Evolutionary conservation across 2,113 vertebrate genomes (phyloP), one percentile per base, ranked within the genome.

Genomic region (Nyctereutes procyonoides): DNA sequence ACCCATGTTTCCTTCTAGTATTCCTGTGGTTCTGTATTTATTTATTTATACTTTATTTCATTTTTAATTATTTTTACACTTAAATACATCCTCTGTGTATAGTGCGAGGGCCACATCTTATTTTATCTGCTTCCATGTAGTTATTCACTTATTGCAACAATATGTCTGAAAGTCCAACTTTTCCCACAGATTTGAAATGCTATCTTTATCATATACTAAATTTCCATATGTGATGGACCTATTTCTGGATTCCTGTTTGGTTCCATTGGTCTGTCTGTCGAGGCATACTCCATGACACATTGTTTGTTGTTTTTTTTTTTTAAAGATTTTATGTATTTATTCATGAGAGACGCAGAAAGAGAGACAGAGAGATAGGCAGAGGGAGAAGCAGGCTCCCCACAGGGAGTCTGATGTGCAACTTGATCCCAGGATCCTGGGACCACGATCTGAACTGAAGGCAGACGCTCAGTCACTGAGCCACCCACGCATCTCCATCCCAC

Each of bases 281-380:
- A 15, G 26, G 5, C 10, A 8, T 28, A 13, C 20, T 73, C 0
- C 7, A 7, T 43, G 35, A 0, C 0, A 1, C 43, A 43, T 43
- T 43, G 43, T 43, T 43, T 43, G 43, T 43, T 43, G 43, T 43
- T 43, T 7, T 43, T 43, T 43, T 43, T 43, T 43, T 43, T 43
- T 43, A 1, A 43, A 43, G 43, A 43, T 43, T 43, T 43, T 43
- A 43, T 43, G 43, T 43, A 43, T 43, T 43, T 43, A 43, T 43
- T 43, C 43, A 43, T 43, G 7, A 43, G 6, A 43, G 43, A 43
- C 43, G 8, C 43, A 43, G 43, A 43, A 43, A 43, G 43, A 43
- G 43, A 43, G 43, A 7, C 43, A 43, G 6, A 43, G 43, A 43
- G 43, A 43, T 43, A 43, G 43, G 43, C 43, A 43, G 43, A 43